Evolutionary conservation across 2,797 vertebrate species (phyloP).

Genomic region (Molossus alvarezi): DNA sequence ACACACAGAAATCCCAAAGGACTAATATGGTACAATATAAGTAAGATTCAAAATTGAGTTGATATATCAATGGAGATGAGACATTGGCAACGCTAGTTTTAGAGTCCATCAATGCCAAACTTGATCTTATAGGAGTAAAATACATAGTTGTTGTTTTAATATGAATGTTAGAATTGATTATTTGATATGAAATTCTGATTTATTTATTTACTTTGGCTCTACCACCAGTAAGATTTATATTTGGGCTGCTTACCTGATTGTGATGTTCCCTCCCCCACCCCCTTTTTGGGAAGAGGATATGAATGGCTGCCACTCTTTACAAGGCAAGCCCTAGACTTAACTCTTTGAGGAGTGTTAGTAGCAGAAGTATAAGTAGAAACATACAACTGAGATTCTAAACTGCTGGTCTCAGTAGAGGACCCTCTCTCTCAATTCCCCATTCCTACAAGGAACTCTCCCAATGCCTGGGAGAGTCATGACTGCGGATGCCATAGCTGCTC

Average conservation of each 20-base stretch:
- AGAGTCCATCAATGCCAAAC: background rate
- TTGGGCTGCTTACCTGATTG: background rate
- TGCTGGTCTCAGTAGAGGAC: background rate
- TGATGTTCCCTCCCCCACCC: background rate
- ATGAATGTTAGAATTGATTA: constrained; percentile 20
- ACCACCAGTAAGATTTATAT: background rate
- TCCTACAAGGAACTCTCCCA: background rate
- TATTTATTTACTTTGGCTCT: background rate
- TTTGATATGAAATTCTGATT: background rate
- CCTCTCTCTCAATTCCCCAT: background rate
- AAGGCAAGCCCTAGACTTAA: background rate
- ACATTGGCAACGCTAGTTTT: background rate
- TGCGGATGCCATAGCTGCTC: background rate
- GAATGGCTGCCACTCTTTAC: background rate
- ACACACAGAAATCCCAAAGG: background rate
- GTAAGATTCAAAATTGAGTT: background rate
- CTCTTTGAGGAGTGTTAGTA: background rate
- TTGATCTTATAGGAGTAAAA: constrained; percentile 42
- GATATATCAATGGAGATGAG: background rate
- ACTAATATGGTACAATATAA: background rate
- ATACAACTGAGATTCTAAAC: background rate
- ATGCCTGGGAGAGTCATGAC: background rate
- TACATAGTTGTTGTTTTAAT: background rate
- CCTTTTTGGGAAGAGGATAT: background rate
- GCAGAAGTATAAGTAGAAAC: background rate